Evolutionary conservation across 2,113 vertebrate species (phyloP), one percentile per base, ranked within the genome.

Genomic region (Apistogramma diplotaenia): DNA sequence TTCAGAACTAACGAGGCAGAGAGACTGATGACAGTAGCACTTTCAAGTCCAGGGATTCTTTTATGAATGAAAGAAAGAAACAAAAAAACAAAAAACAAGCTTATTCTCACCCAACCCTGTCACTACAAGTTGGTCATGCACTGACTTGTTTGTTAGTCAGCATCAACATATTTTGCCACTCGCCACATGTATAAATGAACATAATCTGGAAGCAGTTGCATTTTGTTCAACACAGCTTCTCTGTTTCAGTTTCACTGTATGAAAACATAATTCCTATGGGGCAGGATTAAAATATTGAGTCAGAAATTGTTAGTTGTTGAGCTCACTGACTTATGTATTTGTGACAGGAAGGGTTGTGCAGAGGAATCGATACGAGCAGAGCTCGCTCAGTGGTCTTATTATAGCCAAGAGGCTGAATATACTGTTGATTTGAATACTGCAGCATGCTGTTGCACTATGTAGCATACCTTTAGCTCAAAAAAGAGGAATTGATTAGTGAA

Each of bases 401-500:
- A 70, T n/a, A 49, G 40, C 62, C 23, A 70, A 49, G 40, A 70
- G 23, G 16, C 40, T 25, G 43, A 70, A 70, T 29, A 67, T 35
- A 43, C 3, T 8, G 43, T 29, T 6, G 37, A 6, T 0, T 46
- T 67, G 62, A 27, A 46, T 23, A 67, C 62, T 70, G 62, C 40
- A 70, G 65, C 65, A 23, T 19, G 8, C 11, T 70, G 62, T 49
- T 49, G 23, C 23, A 49, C 16, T 5, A 29, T 18, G 49, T 25
- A 19, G 37, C 40, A 62, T 13, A 33, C 40, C 2, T 13, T 37
- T 15, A 1, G 27, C 33, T 13, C n/a, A 8, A 60, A 70, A 65
- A 65, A 40, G n/a, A 80, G 35, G 59, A 85, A 82, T 9, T 56
- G 72, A 78, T 76, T n/a, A 23, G 21, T 18, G 43, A 46, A 70